These are phyloP conservation scores for Coregonus sp. DNA, from an alignment of 2,797 vertebrate genomes.

Conservation along the genomic window DNA sequence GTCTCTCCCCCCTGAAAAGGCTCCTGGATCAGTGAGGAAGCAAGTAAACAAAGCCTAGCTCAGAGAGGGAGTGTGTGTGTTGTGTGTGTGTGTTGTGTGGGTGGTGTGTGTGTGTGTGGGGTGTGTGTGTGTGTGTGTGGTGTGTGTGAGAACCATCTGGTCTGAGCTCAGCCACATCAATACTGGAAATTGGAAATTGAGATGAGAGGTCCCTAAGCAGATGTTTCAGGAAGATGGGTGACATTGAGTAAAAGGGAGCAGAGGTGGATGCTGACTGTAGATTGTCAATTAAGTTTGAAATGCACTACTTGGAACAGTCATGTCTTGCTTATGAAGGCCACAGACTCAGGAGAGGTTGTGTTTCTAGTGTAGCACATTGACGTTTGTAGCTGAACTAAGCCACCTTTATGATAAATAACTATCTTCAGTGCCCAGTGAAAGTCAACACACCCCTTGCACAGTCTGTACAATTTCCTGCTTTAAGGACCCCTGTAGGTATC, in stretches of 20 bases:
- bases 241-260: slow-evolving; percentile 44
- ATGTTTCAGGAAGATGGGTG: slow-evolving; percentile 51
- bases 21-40: neutral
- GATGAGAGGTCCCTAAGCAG: slow-evolving; percentile 52
- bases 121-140: neutral
- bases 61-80: neutral
- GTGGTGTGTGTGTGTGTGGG: neutral
- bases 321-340: neutral
- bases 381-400: too few species aligned
- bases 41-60: neutral
- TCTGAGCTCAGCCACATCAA: slow-evolving; percentile 37
- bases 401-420: too few species aligned
- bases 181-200: slow-evolving; percentile 46
- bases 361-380: neutral
- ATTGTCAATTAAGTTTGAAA: slow-evolving; percentile 9
- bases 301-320: neutral
- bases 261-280: slow-evolving; percentile 38
- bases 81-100: slow-evolving; percentile 1
- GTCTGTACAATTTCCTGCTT: too few species aligned
- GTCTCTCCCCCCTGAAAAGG: neutral
- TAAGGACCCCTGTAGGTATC: too few species aligned
- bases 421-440: too few species aligned
- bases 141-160: slow-evolving; percentile 50
- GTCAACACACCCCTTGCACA: too few species aligned
- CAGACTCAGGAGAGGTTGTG: neutral